Evolutionary conservation across 2,113 vertebrate genomes (phyloP), one percentile per base, ranked within the genome.

Genomic region (Prunella himalayana): DNA sequence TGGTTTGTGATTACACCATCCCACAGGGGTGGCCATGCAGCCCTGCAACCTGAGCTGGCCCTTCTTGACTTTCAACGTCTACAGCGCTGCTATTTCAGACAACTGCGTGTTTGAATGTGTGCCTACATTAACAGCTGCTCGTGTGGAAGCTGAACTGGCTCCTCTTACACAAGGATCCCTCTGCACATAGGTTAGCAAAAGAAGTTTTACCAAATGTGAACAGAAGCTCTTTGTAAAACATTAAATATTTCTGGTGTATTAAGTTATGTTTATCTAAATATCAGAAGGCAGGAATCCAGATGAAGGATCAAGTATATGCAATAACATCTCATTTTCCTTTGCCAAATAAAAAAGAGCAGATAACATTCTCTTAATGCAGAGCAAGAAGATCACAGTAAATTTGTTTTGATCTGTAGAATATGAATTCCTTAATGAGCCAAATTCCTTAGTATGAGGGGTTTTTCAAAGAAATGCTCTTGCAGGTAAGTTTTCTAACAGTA

Each of bases 91-190:
- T 95, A 95, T 96, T 96, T 95, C 89, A 82, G 96, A 94, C 83
- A 59, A 84, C 91, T 75, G 91, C 89, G 1, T 89, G 81, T 56
- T 94, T 96, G 94, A 91, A 66, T 94, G 79, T 30, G 83, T 94
- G 95, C 95, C 95, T 92, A 13, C 86, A 86, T 73, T 93, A 92
- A 79, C 95, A 96, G 96, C 96, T 96, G 96, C 86, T 92, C 83
- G 1, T 77, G 60, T 66, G 83, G 86, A 81, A 88, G 91, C 76
- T 0, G 1, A 59, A 47, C 83, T 63, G 65, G 82, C 82, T 91
- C 65, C 41, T 86, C 68, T 68, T 56, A 54, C 6, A 39, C 80
- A 60, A 45, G 69, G 81, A 73, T 75, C 68, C 60, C 78, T 81
- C 64, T 84, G 86, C 72, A 30, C 56, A 11, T 57, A 79, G 66